Evolutionary conservation across 2,797 vertebrate species (phyloP).

Genomic region (Selene dorsalis): DNA sequence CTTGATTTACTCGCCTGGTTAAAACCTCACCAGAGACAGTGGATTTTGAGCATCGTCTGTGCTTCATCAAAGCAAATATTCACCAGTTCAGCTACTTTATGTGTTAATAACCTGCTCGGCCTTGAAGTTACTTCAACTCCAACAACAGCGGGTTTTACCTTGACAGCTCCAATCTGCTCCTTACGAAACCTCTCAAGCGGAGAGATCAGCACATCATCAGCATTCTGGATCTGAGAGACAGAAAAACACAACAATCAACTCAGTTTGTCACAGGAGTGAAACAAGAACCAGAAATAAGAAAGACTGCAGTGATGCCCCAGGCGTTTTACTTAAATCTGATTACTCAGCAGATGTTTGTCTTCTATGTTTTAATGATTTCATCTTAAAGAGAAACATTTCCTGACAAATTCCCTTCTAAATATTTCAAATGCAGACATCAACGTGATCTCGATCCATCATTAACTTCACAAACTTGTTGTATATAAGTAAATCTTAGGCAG

Average conservation of each 20-base stretch:
- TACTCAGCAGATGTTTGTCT: not conserved
- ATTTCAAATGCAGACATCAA: not conserved
- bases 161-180: slow-evolving; percentile 97
- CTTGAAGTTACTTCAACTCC: not conserved
- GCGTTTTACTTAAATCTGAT: not conserved
- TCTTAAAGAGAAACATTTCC: not conserved
- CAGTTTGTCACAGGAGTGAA: slow-evolving; percentile 11
- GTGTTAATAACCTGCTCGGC: not conserved
- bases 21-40: not conserved
- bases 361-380: not conserved
- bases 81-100: not conserved
- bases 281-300: slow-evolving; percentile 5
- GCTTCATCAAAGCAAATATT: not conserved
- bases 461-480: not conserved
- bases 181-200: slow-evolving; percentile 98
- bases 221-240: slow-evolving; percentile 92
- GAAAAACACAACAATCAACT: slow-evolving; percentile 28
- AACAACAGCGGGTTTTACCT: slow-evolving; percentile 82
- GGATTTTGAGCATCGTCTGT: not conserved
- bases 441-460: not conserved
- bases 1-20: not conserved
- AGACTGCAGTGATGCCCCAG: not conserved
- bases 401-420: not conserved
- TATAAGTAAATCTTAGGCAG: not conserved
- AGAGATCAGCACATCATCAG: slow-evolving; percentile 96